Percentiles rank a stretch among this genome's conserved stretches.
Evolutionary conservation across 2,797 vertebrate genomes (phyloP).

Genomic region (Pseudomugil gertrudae): DNA sequence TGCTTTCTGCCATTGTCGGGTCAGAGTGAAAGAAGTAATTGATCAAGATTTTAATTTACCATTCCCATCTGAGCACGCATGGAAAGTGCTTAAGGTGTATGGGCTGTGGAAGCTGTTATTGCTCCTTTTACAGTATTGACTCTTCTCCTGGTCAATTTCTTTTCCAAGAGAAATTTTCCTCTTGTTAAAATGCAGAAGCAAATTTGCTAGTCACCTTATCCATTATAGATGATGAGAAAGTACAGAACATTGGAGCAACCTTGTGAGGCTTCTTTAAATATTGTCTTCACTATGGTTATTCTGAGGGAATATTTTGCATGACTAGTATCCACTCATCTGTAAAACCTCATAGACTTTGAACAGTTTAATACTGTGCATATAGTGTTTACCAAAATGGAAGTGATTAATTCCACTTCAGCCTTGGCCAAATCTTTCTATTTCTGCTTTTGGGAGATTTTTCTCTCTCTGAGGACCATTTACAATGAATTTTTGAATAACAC

Average conservation of each 20-base stretch:
- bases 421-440: slow-evolving; percentile 38
- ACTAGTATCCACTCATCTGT: slow-evolving; percentile 48
- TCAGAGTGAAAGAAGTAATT: slow-evolving; percentile 52
- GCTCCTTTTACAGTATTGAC: slow-evolving; percentile 55
- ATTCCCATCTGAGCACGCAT: slow-evolving; percentile 63
- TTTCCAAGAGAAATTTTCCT: slow-evolving; percentile 50
- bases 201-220: slow-evolving; percentile 29
- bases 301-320: slow-evolving; percentile 44
- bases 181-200: slow-evolving; percentile 38
- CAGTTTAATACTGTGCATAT: slow-evolving; percentile 39
- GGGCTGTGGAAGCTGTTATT: slow-evolving; percentile 61
- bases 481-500: slow-evolving; percentile 38
- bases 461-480: slow-evolving; percentile 19
- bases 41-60: slow-evolving; percentile 74
- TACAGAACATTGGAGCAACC: slow-evolving; percentile 17
- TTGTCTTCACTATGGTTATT: slow-evolving; percentile 50
- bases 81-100: slow-evolving; percentile 64
- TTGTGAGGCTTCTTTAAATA: slow-evolving; percentile 24
- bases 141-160: slow-evolving; percentile 60
- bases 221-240: slow-evolving; percentile 36
- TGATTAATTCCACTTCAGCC: slow-evolving; percentile 47
- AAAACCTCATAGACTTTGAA: slow-evolving; percentile 54
- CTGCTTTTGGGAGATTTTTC: slow-evolving; percentile 21
- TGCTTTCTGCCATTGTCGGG: slow-evolving; percentile 40
- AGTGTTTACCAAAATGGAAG: slow-evolving; percentile 47